Evolutionary conservation across 2,888 invertebrate species (phyloP), one percentile per base, ranked within the genome.

Genomic region (Apotomis betuletana): DNA sequence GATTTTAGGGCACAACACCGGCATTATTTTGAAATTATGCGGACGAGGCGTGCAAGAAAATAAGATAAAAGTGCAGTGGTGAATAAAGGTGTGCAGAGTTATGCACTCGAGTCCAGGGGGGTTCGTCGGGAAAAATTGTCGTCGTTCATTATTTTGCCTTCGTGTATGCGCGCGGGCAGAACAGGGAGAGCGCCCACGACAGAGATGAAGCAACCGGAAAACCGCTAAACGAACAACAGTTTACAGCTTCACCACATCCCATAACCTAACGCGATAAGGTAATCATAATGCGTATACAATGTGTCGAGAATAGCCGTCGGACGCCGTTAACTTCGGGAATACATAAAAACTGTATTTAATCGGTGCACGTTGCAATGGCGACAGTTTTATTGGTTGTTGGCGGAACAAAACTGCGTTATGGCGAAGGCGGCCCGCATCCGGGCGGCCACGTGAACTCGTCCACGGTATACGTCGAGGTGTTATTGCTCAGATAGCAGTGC

Each of bases 1-100:
- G 86, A 88, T 88, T 90, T 88, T 85, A 86, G 87, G 85, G 87
- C 81, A 87, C 85, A 86, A 85, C 86, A 85, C 85, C 78, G 82
- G 87, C 82, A 89, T 90, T 89, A 89, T 89, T 84, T 83, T 83
- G 85, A 86, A 90, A 91, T 91, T 89, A 90, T 90, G 87, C 85
- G 86, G 80, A 83, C 82, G 87, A 85, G 86, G 84, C 86, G 89
- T 82, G 87, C 86, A 88, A 89, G 84, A 83, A 90, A 91, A 92
- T 90, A 91, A 90, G 91, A 89, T 87, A 86, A 87, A 80, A 90
- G 87, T 88, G 87, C 86, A 85, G 90, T 91, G 86, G 77, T 78
- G 77, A 85, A 84, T 87, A 86, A 85, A 88, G 84, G 86, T 83
- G 84, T 83, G 81, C 79, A 75, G 74, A 84, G 83, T 82, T 85